phyloP scores from a whole-genome alignment of 1,140 invertebrate genomes.

The Euura lappo region DNA sequence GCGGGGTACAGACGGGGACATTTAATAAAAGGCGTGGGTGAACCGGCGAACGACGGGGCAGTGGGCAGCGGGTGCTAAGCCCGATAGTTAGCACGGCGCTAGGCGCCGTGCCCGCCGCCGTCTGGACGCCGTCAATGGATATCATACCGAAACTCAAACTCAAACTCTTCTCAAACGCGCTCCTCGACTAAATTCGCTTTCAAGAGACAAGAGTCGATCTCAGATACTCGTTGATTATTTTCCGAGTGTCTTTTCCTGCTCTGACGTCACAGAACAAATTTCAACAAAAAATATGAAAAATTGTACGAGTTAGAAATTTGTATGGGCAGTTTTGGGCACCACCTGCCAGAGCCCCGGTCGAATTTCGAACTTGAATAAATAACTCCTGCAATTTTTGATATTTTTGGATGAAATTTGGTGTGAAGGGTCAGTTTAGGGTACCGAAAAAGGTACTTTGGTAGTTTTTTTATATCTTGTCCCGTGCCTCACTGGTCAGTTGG shows the following conservation, averaged over 20 bases:
- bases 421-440: too few species aligned
- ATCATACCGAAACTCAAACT: not conserved
- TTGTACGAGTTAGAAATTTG: not conserved
- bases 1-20: not conserved
- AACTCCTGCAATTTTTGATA: too few species aligned
- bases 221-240: too few species aligned
- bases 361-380: too few species aligned
- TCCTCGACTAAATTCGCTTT: not conserved
- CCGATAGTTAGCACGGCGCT: slow-evolving; percentile 2
- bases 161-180: not conserved
- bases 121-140: not conserved
- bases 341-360: too few species aligned
- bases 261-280: not conserved
- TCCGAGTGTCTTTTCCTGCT: too few species aligned
- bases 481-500: too few species aligned
- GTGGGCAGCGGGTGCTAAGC: not conserved
- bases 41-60: not conserved
- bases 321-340: not conserved
- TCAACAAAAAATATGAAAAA: not conserved
- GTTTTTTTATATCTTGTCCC: too few species aligned
- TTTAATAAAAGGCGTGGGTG: not conserved
- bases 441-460: too few species aligned
- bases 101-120: not conserved
- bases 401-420: too few species aligned
- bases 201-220: too few species aligned